Conservation (phyloP, 2,888 invertebrate genomes). For the Torymus texanus region DNA sequence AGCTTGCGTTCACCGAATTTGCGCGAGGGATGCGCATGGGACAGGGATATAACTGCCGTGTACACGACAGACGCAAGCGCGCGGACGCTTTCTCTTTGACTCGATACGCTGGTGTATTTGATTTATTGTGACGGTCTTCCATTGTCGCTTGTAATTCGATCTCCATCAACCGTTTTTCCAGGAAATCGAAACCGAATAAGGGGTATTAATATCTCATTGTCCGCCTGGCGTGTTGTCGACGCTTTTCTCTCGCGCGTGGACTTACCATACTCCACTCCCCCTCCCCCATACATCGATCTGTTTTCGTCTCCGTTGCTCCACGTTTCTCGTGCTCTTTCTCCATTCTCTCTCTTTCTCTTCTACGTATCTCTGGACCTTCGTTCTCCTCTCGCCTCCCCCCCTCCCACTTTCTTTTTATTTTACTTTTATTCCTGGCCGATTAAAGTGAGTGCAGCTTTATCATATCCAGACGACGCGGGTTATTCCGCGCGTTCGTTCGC, state of each 20-base stretch:
- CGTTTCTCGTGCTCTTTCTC: conserved; percentile 33
- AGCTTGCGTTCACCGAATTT: neutral
- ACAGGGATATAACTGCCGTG: neutral
- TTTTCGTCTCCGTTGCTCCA: conserved; percentile 57
- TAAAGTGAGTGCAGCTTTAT: conserved; percentile 65
- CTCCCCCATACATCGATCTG: conserved; percentile 64
- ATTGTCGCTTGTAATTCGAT: conserved; percentile 70
- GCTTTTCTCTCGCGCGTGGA: conserved; percentile 67
- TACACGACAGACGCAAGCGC: neutral
- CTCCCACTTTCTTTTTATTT: conserved; percentile 50
- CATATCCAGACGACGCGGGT: conserved; percentile 40
- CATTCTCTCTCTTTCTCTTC: conserved; percentile 55
- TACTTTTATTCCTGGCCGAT: conserved; percentile 63
- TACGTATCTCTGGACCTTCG: conserved; percentile 4
- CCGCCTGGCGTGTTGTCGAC: conserved; percentile 64
- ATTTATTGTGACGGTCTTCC: conserved; percentile 68
- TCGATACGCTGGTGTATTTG: conserved; percentile 58
- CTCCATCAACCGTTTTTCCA: conserved; percentile 71
- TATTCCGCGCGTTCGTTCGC: conserved; percentile 12
- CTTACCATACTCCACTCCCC: conserved; percentile 54
- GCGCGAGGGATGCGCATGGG: neutral
- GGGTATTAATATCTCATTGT: conserved; percentile 72
- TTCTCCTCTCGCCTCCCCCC: conserved; percentile 11
- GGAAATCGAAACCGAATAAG: conserved; percentile 72
- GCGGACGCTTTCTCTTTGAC: conserved; percentile 14